Evolutionary conservation across 2,113 vertebrate species (phyloP).

Genomic region (Corynorhinus townsendii): DNA sequence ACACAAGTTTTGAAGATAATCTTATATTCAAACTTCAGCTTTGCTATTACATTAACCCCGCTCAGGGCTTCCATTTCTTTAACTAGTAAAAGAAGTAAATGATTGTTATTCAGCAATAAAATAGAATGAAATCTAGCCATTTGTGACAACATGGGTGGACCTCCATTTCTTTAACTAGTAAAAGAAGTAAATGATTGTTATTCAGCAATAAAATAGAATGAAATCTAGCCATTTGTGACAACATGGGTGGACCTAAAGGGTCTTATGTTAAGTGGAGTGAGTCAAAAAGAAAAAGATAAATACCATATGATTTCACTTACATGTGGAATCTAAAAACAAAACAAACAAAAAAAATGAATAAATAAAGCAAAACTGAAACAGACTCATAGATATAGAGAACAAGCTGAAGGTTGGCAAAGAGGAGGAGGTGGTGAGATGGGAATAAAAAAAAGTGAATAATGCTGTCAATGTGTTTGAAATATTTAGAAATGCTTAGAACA

Average conservation of each 20-base stretch:
- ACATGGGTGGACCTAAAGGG: neutral
- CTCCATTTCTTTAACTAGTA: neutral
- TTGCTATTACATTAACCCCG: neutral
- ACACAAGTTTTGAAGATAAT: neutral
- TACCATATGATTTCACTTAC: neutral
- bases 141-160: neutral
- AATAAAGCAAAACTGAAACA: neutral
- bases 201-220: neutral
- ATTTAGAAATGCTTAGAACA: neutral
- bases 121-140: neutral
- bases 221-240: neutral
- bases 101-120: neutral
- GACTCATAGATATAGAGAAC: neutral
- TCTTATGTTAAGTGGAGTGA: neutral
- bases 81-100: neutral
- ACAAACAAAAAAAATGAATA: neutral
- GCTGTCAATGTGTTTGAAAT: neutral
- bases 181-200: neutral
- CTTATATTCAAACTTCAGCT: neutral
- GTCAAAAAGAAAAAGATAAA: neutral
- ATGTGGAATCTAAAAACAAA: neutral
- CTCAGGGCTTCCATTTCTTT: too few relatives aligned
- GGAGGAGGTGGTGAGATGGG: too few relatives aligned
- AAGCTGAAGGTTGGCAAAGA: neutral
- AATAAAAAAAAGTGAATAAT: neutral